Base-by-base conservation (phyloP, 2,113 vertebrate species). In the Cebus imitator region DNA sequence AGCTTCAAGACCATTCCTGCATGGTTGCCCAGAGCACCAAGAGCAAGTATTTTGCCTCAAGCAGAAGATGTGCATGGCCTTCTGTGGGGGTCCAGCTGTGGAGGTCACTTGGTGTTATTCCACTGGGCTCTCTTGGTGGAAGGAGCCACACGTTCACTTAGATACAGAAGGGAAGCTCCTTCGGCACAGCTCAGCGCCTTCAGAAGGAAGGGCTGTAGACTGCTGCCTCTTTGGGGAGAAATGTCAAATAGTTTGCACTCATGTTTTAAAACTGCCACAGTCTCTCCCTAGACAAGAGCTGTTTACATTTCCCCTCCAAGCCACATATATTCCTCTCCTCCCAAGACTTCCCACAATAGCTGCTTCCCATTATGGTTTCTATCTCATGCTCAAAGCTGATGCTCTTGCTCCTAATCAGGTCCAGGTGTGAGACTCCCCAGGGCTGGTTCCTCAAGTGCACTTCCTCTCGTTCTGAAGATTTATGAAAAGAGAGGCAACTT, bases 61-160 rank as follows among this genome's bases (percentile, higher is more conserved):
- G 61, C 57, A 72, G 80, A 20, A 25, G 75, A 17, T 12, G 2
- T 30, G 1, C 1, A 3, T 8, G 20, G 13, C 7, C 64, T 81
- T 8, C 40, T 20, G n/a, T 4, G 10, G 40, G 57, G 23, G 25
- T 52, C 82, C 52, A 0, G n/a, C 12, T 66, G 6, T n/a, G 40
- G 37, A 25, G 32, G 3, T 0, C 13, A 30, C 6, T 2, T 17
- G 20, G 4, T 8, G 52, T 10, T 84, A 30, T 35, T 25, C 84
- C 9, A 5, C 3, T 20, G 9, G n/a, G 5, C 57, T 20, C 17
- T 10, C 0, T 12, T 20, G 1, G 30, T 21, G 75, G 8, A 35
- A 30, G 25, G 35, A 11, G 45, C 43, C 75, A n/a, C 52, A 14
- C 3, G 43, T 16, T 43, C 83, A 17, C 0, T 6, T 8, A 21